These are phyloP conservation scores for Mesoligia furuncula DNA, from an alignment of 2,888 invertebrate genomes.

Conservation along the genomic window DNA sequence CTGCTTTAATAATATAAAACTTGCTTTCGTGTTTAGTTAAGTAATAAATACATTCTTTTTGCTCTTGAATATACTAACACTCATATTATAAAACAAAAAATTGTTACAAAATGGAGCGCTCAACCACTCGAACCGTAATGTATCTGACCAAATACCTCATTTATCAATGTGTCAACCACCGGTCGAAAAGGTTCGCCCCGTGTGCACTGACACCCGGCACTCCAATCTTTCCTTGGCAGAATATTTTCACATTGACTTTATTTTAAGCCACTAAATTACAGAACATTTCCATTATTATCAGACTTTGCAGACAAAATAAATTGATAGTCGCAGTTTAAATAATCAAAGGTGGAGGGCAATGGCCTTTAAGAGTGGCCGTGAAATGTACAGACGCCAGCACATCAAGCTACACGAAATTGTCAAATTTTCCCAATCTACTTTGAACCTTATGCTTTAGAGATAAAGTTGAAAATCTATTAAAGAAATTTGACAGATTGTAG, in stretches of 20 bases:
- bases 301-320: background rate
- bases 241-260: background rate
- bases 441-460: no score
- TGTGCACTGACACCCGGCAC: background rate
- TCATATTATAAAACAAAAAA: background rate
- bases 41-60: background rate
- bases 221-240: no score
- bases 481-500: no score
- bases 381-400: no score
- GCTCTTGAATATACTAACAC: no score
- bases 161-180: slow-evolving; percentile 28
- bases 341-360: background rate
- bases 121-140: slow-evolving; percentile 8
- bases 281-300: background rate
- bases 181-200: slow-evolving; percentile 1
- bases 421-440: no score
- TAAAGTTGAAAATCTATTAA: no score
- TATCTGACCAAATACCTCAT: slow-evolving; percentile 34
- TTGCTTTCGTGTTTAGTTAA: background rate
- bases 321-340: background rate
- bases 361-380: background rate
- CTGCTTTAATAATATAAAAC: background rate
- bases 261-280: background rate
- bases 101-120: slow-evolving; percentile 16
- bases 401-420: no score